Conservation (phyloP, 1,140 invertebrate species). For the Trachymyrmex septentrionalis region DNA sequence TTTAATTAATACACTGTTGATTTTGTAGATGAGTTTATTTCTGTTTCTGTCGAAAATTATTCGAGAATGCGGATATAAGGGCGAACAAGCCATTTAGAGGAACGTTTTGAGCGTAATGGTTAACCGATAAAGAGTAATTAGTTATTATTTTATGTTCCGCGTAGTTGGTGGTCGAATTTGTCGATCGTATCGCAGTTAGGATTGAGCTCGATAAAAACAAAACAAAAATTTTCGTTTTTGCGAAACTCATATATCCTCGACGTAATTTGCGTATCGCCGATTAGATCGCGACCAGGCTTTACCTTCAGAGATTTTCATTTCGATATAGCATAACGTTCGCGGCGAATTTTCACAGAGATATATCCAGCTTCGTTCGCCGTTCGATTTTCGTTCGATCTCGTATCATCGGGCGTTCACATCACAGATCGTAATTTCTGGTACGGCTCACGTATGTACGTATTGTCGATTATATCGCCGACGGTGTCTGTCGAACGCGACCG, state of each 20-base stretch:
- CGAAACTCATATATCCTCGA: constrained; percentile 45
- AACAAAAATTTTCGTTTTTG: constrained; percentile 2
- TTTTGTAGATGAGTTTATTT: neutral
- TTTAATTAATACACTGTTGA: neutral
- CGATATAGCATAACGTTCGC: constrained; percentile 46
- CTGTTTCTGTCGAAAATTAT: neutral
- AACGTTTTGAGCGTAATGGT: constrained; percentile 30
- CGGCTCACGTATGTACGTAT: constrained; percentile 44
- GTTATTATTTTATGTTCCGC: constrained; percentile 50
- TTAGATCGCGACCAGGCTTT: constrained; percentile 56
- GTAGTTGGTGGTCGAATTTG: constrained; percentile 29
- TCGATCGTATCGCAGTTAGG: constrained; percentile 36
- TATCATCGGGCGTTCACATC: constrained; percentile 40
- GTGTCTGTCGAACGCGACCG: constrained; percentile 27
- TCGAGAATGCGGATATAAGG: neutral
- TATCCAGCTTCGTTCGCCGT: constrained; percentile 41
- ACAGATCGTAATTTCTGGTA: constrained; percentile 52
- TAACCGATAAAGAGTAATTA: constrained; percentile 54
- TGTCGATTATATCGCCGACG: constrained; percentile 51
- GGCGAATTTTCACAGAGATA: constrained; percentile 49
- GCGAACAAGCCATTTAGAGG: neutral
- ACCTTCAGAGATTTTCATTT: constrained; percentile 61
- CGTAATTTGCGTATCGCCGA: constrained; percentile 52
- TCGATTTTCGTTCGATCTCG: constrained; percentile 41
- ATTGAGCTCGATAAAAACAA: neutral